phyloP scores from a whole-genome alignment of 2,113 vertebrate species.

The Paradoxurus hermaphroditus region DNA sequence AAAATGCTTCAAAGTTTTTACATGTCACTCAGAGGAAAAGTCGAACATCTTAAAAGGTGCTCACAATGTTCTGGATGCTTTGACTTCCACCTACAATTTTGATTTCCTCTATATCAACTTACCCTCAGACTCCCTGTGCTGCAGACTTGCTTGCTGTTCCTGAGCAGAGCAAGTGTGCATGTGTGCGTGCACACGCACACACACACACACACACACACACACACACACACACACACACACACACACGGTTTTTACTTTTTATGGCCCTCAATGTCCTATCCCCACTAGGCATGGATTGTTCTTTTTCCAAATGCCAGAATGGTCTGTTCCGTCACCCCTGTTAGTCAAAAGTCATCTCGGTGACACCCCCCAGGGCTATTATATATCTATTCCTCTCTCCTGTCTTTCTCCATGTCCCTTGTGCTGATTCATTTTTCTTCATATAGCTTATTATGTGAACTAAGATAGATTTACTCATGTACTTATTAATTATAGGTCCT shows the following conservation, averaged over 20 bases:
- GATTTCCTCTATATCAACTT: background rate
- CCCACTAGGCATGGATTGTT: fast-evolving
- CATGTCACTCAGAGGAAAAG: background rate
- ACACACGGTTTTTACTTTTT: background rate
- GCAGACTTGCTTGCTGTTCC: background rate
- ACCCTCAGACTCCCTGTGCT: background rate
- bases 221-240: background rate
- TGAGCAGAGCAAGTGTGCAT: background rate
- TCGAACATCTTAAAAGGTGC: background rate
- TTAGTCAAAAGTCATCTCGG: background rate
- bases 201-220: background rate
- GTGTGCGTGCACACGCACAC: too few species aligned
- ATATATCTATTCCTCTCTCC: background rate
- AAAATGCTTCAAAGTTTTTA: background rate
- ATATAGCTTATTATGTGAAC: background rate
- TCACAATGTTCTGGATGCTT: background rate
- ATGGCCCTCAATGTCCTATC: background rate
- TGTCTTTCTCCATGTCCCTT: background rate
- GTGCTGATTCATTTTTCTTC: background rate
- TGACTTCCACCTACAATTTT: background rate
- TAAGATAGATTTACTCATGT: background rate
- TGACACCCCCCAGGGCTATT: background rate
- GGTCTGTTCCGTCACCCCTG: background rate
- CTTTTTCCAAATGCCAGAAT: background rate
- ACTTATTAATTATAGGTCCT: background rate